A percentile compares a stretch with the other conserved stretches of the same genome.
These are phyloP conservation scores for Lysiphlebus fabarum DNA, from an alignment of 1,140 invertebrate genomes.

Conservation along the genomic window DNA sequence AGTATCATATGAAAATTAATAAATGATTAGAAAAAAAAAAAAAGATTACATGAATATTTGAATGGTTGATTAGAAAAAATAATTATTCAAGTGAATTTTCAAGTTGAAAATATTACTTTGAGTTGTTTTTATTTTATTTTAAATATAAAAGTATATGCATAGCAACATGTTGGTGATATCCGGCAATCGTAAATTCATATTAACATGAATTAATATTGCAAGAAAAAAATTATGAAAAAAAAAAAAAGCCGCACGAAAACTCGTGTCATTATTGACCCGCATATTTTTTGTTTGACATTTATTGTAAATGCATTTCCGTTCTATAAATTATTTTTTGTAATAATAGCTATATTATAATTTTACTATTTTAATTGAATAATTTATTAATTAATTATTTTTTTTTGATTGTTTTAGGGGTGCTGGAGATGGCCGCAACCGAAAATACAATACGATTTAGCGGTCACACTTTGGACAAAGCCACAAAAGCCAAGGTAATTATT, in stretches of 20 bases:
- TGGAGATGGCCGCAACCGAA: conserved; percentile 72
- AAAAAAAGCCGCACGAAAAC: background rate
- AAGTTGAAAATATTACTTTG: too few species aligned
- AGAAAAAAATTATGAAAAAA: too few species aligned
- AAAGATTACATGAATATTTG: too few species aligned
- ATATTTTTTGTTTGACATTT: conserved; percentile 4
- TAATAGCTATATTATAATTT: background rate
- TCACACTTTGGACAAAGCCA: conserved; percentile 97
- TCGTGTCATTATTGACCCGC: conserved; percentile 15
- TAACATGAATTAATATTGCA: too few species aligned
- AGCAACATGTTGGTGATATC: conserved; percentile 3
- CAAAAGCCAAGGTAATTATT: conserved; percentile 82
- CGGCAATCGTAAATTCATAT: background rate
- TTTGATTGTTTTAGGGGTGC: conserved; percentile 59
- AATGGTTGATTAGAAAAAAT: too few species aligned
- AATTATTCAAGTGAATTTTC: too few species aligned
- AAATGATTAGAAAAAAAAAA: too few species aligned
- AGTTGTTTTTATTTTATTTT: too few species aligned
- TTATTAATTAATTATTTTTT: conserved; percentile 6
- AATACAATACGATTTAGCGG: conserved; percentile 86
- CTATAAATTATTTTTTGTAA: too few species aligned
- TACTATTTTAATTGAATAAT: background rate
- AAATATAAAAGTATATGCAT: too few species aligned
- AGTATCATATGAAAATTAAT: too few species aligned
- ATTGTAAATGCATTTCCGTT: conserved; percentile 11